Evolutionary conservation across 1,140 invertebrate species (phyloP), one percentile per base, ranked within the genome.

Genomic region (Planococcus citri): DNA sequence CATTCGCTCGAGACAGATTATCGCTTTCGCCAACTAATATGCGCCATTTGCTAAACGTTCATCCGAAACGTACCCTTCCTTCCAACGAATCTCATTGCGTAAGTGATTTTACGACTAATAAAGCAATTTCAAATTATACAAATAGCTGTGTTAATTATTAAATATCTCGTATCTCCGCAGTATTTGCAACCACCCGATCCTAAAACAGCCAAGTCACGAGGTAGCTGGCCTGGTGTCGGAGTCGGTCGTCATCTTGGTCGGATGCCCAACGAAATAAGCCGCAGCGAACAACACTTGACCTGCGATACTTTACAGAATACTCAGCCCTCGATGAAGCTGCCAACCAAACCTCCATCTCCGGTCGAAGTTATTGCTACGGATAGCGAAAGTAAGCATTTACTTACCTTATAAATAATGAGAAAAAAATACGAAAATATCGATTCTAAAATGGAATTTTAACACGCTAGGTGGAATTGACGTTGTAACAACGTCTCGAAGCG

Each of bases 1-100:
- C 90, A 0, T 94, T 93, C 76, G 93, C 94, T 0, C 81, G 94
- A 70, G 94, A 96, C 76, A 88, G 90, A 74, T 82, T 78, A 12
- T 73, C 68, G 71, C 72, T 68, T 6, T 72, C 75, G 3, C 80
- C 80, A 3, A 79, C 79, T 51, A 78, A 75, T 17, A 79, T 82
- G 73, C 78, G 76, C 33, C 75, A 79, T 69, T 71, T 82, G 22
- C 71, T 82, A 12, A 41, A 37, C 20, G 41, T 25, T 6, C 68
- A 69, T 24, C 68, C 68, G 8, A 29, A 38, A 29, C 27, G 37
- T 12, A 29, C 68, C 1, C 27, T 29, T 29, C 27, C 68, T 1
- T 37, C 68, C 1, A 68, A 21, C 10, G 68, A 68, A 38, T 68
- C 68, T 27, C 68, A 29, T 33, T 38, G 60, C 20, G 60, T 64